These are phyloP conservation scores for Sardinella longiceps DNA, from an alignment of 2,797 vertebrate species.

Conservation along the genomic window DNA sequence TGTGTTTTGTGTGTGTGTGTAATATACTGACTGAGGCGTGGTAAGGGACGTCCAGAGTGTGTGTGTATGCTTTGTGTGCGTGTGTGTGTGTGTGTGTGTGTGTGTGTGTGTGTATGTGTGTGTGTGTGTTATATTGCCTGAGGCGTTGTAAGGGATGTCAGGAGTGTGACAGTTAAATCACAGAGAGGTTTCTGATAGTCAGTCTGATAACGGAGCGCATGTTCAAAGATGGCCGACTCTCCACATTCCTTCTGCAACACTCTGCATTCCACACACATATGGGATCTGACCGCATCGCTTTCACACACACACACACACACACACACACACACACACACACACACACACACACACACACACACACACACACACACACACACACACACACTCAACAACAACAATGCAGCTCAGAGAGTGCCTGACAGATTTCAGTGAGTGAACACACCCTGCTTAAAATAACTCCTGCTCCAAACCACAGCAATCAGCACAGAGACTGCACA, in stretches of 20 bases:
- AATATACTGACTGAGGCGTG: too few species aligned
- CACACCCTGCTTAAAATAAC: neutral
- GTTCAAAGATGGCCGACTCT: constrained; percentile 23
- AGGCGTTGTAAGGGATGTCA: neutral
- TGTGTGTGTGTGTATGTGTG: neutral
- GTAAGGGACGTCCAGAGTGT: neutral
- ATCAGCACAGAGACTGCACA: neutral
- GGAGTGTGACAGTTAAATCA: neutral
- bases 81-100: neutral
- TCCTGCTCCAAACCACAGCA: neutral
- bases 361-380: too few species aligned
- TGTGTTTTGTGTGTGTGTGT: too few species aligned
- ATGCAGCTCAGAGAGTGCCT: neutral
- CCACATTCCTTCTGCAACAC: neutral
- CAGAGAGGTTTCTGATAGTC: constrained; percentile 10
- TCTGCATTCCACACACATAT: constrained; percentile 59
- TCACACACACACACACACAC: neutral
- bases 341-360: too few species aligned
- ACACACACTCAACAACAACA: neutral
- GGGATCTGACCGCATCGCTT: constrained; percentile 39
- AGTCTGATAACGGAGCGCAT: constrained; percentile 3
- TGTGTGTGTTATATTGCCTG: neutral
- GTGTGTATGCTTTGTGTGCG: neutral
- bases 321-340: too few species aligned
- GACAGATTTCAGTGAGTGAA: neutral